These are phyloP conservation scores for Lepetodrilus schrolli DNA, from an alignment of 2,888 invertebrate species.

Conservation along the genomic window DNA sequence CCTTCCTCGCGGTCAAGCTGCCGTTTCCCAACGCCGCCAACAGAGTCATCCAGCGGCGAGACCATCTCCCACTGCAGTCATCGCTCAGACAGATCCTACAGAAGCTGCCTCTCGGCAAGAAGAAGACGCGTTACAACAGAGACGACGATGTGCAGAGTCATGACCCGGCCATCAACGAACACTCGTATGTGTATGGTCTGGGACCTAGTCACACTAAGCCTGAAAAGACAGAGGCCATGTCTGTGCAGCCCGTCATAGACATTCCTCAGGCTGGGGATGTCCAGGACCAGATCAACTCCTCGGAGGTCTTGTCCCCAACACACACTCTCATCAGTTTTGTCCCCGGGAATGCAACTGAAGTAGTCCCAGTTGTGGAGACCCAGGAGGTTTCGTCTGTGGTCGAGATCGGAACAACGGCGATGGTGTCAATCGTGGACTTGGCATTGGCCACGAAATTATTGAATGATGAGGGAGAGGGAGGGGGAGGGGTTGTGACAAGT, in stretches of 20 bases:
- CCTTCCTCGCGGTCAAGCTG: neutral
- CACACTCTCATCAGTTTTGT: neutral
- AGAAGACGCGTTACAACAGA: neutral
- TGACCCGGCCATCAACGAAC: neutral
- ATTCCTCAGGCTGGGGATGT: neutral
- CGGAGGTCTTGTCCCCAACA: neutral
- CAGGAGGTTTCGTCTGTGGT: conserved; percentile 2
- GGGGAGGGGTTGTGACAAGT: neutral
- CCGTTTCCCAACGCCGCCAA: conserved; percentile 5
- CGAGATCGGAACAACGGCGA: neutral
- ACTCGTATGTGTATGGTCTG: conserved; percentile 3
- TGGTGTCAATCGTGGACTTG: neutral
- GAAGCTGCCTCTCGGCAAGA: neutral
- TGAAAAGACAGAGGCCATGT: neutral
- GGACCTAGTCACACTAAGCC: neutral
- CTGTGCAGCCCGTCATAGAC: neutral
- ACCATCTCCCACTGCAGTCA: neutral
- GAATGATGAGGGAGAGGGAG: no score
- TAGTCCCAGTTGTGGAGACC: neutral
- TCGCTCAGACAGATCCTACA: neutral
- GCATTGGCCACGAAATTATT: no score
- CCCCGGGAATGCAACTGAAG: neutral
- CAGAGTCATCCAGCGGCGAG: neutral
- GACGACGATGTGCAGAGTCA: neutral
- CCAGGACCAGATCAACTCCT: neutral